These are phyloP conservation scores for Xestia sexstrigata DNA, from an alignment of 2,888 invertebrate genomes.

Conservation along the genomic window DNA sequence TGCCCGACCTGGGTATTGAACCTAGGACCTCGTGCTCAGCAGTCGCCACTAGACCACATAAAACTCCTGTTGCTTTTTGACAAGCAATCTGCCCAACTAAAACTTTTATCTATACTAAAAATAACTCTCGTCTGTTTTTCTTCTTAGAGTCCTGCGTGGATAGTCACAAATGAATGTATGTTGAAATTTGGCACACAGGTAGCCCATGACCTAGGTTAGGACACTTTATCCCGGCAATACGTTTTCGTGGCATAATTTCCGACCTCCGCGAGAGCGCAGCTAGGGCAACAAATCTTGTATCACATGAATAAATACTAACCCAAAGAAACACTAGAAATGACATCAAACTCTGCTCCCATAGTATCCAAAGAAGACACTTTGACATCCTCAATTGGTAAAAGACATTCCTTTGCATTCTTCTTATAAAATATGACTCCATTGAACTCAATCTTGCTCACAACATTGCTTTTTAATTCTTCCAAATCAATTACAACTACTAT, in stretches of 20 bases:
- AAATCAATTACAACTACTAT: conserved; percentile 75
- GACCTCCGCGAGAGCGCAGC: background rate
- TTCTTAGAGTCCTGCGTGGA: background rate
- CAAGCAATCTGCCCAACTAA: conserved; percentile 22
- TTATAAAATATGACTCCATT: conserved; percentile 77
- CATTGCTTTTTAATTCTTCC: conserved; percentile 74
- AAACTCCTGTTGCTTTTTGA: conserved; percentile 25
- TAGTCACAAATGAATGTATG: background rate
- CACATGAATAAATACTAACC: conserved; percentile 68
- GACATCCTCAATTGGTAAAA: conserved; percentile 79
- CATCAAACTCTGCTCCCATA: conserved; percentile 80
- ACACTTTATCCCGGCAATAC: background rate
- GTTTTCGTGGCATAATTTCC: background rate
- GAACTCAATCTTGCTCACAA: conserved; percentile 75
- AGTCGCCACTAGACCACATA: background rate
- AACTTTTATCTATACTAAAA: background rate
- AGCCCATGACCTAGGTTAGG: background rate
- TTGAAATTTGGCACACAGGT: background rate
- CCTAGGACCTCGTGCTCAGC: background rate
- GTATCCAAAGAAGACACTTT: conserved; percentile 74
- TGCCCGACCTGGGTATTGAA: background rate
- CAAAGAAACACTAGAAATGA: conserved; percentile 66
- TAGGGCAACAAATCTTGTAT: background rate
- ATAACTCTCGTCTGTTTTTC: background rate
- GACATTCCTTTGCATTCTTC: conserved; percentile 67